Evolutionary conservation across 2,797 vertebrate genomes (phyloP).

Genomic region (Phaenicophaeus curvirostris): DNA sequence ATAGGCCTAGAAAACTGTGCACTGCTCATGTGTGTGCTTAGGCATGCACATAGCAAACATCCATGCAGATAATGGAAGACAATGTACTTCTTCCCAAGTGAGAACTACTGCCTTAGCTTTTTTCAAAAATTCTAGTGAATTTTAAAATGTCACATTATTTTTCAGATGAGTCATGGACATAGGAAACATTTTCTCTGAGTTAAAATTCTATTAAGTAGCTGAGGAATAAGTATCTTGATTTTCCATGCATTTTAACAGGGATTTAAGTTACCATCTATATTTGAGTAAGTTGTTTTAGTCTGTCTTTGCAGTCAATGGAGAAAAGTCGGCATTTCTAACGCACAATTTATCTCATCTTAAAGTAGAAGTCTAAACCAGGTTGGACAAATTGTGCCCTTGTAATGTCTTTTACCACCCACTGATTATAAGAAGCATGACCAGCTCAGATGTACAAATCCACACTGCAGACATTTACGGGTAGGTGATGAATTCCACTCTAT

Average conservation of each 20-base stretch:
- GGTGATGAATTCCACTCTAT: background rate
- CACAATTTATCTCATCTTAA: slow-evolving; percentile 25
- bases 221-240: background rate
- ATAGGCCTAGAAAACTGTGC: background rate
- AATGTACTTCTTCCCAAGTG: fast-evolving
- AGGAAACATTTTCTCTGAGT: background rate
- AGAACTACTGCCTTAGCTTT: background rate
- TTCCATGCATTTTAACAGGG: background rate
- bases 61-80: background rate
- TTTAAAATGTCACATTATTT: background rate
- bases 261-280: background rate
- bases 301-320: background rate
- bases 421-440: slow-evolving; percentile 13
- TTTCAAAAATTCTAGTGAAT: background rate
- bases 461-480: background rate
- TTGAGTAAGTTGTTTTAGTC: background rate
- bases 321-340: slow-evolving; percentile 14
- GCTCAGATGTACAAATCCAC: background rate
- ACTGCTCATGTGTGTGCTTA: fast-evolving
- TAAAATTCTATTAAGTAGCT: background rate
- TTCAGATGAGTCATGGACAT: background rate
- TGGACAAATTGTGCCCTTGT: background rate
- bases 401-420: background rate
- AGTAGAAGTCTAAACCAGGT: slow-evolving; percentile 24
- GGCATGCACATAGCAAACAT: background rate